Conservation (phyloP, 2,113 vertebrate species). For the Bungarus multicinctus region DNA sequence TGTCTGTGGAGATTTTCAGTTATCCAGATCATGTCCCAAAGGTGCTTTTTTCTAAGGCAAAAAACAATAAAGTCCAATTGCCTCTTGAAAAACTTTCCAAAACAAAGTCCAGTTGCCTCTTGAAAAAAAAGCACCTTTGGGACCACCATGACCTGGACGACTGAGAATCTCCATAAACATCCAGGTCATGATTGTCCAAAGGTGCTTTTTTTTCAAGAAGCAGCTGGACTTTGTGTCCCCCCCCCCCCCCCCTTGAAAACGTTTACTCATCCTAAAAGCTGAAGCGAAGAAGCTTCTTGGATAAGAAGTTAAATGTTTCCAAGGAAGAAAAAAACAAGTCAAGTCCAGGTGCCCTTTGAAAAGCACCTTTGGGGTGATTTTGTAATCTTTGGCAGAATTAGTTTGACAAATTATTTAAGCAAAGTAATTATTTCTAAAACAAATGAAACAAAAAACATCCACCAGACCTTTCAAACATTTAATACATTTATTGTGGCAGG, state of each 20-base stretch:
- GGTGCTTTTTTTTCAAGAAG: too few relatives aligned
- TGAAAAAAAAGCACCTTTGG: too few relatives aligned
- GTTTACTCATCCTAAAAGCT: too few relatives aligned
- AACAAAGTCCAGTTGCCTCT: too few relatives aligned
- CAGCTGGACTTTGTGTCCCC: neutral
- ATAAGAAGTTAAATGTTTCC: neutral
- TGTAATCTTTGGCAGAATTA: neutral
- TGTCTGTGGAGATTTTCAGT: neutral
- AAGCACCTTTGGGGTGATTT: neutral
- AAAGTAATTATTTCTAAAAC: neutral
- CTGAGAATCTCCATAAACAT: too few relatives aligned
- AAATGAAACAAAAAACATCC: neutral
- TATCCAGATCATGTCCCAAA: neutral
- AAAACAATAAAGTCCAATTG: too few relatives aligned
- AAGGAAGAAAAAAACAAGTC: neutral
- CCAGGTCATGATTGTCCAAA: too few relatives aligned
- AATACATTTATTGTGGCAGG: neutral
- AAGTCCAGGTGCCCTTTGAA: neutral
- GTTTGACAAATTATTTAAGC: neutral
- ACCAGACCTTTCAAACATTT: neutral
- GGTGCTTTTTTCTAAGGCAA: too few relatives aligned
- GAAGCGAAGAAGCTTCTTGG: too few relatives aligned
- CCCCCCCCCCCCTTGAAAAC: too few relatives aligned
- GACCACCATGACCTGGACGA: too few relatives aligned
- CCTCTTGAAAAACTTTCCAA: too few relatives aligned